Conservation (phyloP, 2,888 invertebrate genomes). For the Ligdia adustata region DNA sequence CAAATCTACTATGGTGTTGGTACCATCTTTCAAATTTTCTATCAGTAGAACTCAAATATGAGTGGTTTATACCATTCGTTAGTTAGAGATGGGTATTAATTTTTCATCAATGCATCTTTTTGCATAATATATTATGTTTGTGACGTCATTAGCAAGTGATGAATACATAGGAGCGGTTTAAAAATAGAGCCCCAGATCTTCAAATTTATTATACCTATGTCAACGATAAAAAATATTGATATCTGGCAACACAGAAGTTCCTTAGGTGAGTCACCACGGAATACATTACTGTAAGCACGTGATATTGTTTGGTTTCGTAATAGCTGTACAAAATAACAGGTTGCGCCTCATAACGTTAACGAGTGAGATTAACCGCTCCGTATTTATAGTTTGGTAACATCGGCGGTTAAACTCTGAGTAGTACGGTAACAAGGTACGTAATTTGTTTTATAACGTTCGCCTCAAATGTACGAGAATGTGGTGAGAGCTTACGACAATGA, state of each 20-base stretch:
- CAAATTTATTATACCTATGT: no score
- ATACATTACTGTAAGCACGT: conserved; percentile 61
- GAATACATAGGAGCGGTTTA: no score
- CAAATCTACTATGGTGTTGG: no score
- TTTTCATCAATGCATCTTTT: no score
- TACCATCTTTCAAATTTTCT: no score
- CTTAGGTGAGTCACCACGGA: conserved; percentile 30
- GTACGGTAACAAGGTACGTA: conserved; percentile 21
- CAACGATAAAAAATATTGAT: not conserved
- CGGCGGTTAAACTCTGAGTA: conserved; percentile 17
- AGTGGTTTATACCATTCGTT: no score
- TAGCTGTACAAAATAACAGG: conserved; percentile 71
- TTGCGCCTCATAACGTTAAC: conserved; percentile 65
- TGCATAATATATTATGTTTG: no score
- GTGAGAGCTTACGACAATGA: conserved; percentile 37
- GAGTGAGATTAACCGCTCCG: conserved; percentile 54
- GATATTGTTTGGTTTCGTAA: conserved; percentile 79
- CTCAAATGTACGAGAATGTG: conserved; percentile 17
- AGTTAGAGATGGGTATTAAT: no score
- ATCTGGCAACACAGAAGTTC: conserved; percentile 15
- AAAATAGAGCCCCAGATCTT: no score
- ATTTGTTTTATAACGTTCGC: conserved; percentile 26
- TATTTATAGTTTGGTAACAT: conserved; percentile 45
- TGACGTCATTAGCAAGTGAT: no score
- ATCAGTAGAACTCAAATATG: no score